Evolutionary conservation across 2,797 vertebrate genomes (phyloP).

Genomic region (Orientallactaga sibirica): DNA sequence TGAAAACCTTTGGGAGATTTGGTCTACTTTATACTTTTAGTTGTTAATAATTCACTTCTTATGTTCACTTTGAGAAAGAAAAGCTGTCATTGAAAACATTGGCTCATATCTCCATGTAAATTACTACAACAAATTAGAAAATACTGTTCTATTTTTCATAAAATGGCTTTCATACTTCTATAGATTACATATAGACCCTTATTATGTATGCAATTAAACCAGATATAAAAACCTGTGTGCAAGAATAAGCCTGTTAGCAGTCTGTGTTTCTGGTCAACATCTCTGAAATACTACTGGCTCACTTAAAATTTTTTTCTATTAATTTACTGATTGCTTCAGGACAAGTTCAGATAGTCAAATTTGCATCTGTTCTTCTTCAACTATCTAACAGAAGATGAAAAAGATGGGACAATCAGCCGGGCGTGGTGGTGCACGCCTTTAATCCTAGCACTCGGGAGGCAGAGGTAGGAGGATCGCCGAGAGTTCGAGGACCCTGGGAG

Average conservation of each 20-base stretch:
- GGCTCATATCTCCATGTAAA: constrained; percentile 8
- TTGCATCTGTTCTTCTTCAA: constrained; percentile 53
- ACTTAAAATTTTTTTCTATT: constrained; percentile 9
- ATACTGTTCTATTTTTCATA: constrained; percentile 37
- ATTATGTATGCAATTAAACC: not conserved
- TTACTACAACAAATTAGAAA: not conserved
- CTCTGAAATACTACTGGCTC: constrained; percentile 33
- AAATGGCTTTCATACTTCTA: constrained; percentile 18
- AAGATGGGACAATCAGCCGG: constrained; percentile 13
- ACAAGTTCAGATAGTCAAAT: constrained; percentile 62
- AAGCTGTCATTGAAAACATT: not conserved
- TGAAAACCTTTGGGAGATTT: constrained; percentile 47
- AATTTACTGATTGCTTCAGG: constrained; percentile 49
- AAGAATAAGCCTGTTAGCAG: constrained; percentile 62
- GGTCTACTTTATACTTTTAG: constrained; percentile 23
- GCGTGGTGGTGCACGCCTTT: too few relatives aligned
- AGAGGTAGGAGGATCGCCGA: too few relatives aligned
- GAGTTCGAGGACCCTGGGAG: too few relatives aligned
- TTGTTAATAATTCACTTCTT: not conserved
- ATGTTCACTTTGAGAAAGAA: constrained; percentile 55
- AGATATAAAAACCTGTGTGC: constrained; percentile 32
- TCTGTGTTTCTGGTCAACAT: constrained; percentile 24
- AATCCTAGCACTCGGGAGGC: too few relatives aligned
- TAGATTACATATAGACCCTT: not conserved
- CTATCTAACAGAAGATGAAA: constrained; percentile 46